Base-by-base conservation (phyloP, 2,888 invertebrate species). In the Diarsia dahlii region DNA sequence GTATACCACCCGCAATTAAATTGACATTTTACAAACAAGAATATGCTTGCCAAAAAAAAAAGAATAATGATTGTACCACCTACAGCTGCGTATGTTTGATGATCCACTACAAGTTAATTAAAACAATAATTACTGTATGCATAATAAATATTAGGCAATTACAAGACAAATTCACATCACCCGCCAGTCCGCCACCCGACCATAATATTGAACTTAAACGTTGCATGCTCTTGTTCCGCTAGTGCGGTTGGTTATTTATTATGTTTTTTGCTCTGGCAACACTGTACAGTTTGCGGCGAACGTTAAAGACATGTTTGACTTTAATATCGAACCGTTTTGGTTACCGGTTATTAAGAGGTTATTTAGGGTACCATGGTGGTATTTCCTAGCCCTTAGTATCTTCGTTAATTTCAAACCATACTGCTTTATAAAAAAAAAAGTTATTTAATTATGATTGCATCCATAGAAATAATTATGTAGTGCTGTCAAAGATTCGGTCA, bases 181-280 rank as follows among this genome's bases (percentile, higher is more conserved):
- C 82, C 80, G 74, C 79, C 74, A 78, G 73, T 71, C 82, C 80
- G 74, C 79, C 74, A 78, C 58, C 82, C 67, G 84, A 75, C 74
- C 46, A 12, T 74, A 76, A 86, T 76, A 76, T 84, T 82, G 81
- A 85, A 87, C 87, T 81, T 77, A 83, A 64, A 80, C 58, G 71
- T 54, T 34, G 58, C 54, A 52, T 74, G 45, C 23, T 86, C 76
- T 85, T 84, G 80, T 84, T 86, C 67, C 60, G 84, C 84, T 77
- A 80, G 77, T 81, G 83, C 77, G 83, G 84, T 81, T 80, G 81
- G 76, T 84, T 88, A 85, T 84, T 83, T 78, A 78, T 66, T 76
- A 69, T 63, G 60, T 89, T 91, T 93, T 93, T 92, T 91, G 84
- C 84, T 69, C 72, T 81, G 71, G 89, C 88, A 91, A 87, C 89